phyloP scores from a whole-genome alignment of 2,888 invertebrate species.

The Euzophera pinguis region DNA sequence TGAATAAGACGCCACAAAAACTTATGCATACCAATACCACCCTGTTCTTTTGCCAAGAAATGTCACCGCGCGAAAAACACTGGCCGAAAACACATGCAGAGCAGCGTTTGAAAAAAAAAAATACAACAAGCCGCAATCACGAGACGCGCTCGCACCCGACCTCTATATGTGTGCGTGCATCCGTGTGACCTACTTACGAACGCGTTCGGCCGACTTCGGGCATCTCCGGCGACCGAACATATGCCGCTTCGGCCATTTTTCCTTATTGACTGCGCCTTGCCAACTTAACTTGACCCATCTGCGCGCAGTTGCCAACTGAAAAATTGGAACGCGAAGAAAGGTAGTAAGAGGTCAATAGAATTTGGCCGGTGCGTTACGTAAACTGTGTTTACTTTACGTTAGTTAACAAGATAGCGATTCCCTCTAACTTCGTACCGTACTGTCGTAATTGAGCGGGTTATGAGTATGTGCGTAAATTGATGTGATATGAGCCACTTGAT shows the following conservation, averaged over 20 bases:
- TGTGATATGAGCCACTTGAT: not conserved
- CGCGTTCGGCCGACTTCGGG: slow-evolving; percentile 62
- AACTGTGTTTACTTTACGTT: slow-evolving; percentile 35
- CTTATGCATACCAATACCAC: not conserved
- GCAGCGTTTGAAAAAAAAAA: slow-evolving; percentile 53
- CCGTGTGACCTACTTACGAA: slow-evolving; percentile 77
- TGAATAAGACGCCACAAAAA: too few species aligned
- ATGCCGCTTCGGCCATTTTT: slow-evolving; percentile 62
- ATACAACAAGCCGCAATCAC: slow-evolving; percentile 44
- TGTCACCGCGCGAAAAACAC: slow-evolving; percentile 27
- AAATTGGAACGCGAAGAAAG: slow-evolving; percentile 26
- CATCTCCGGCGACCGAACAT: slow-evolving; percentile 60
- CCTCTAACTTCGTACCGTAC: slow-evolving; percentile 24
- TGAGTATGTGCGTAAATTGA: not conserved
- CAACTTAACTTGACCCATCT: slow-evolving; percentile 47
- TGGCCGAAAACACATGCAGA: slow-evolving; percentile 42
- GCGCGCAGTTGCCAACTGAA: slow-evolving; percentile 1
- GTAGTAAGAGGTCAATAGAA: slow-evolving; percentile 19
- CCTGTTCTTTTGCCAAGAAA: slow-evolving; percentile 18
- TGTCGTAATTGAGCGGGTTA: slow-evolving; percentile 7
- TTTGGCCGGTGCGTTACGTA: slow-evolving; percentile 24
- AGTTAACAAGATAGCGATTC: slow-evolving; percentile 33
- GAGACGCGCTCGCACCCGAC: slow-evolving; percentile 43
- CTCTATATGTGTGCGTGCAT: slow-evolving; percentile 60
- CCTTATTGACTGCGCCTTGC: slow-evolving; percentile 38